phyloP scores from a whole-genome alignment of 2,113 vertebrate genomes.

The Podarcis muralis region DNA sequence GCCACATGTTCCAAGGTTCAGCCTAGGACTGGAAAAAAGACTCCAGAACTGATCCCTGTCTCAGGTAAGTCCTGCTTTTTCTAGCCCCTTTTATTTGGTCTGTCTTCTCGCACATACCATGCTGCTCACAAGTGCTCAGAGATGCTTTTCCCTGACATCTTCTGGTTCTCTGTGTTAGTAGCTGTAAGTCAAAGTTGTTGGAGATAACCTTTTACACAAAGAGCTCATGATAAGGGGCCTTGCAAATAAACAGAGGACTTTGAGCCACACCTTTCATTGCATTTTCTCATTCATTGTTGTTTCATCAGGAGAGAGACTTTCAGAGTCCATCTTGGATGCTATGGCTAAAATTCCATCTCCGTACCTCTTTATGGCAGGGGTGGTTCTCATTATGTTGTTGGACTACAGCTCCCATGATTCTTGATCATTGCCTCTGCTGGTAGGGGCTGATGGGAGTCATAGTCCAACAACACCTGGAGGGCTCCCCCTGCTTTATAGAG shows the following conservation, averaged over 20 bases:
- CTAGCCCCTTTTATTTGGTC: background rate
- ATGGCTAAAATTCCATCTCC: background rate
- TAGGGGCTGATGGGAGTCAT: background rate
- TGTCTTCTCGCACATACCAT: background rate
- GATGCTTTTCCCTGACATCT: background rate
- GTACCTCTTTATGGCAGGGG: background rate
- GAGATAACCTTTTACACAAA: background rate
- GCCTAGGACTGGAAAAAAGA: background rate
- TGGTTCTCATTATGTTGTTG: background rate
- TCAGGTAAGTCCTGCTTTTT: background rate
- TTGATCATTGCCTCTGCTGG: background rate
- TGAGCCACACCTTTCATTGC: background rate
- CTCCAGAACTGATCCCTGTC: background rate
- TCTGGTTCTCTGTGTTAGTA: background rate
- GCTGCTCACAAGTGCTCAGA: background rate
- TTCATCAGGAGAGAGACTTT: background rate
- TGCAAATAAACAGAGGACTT: background rate
- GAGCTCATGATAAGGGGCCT: background rate
- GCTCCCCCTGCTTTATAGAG: background rate
- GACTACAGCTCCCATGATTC: background rate
- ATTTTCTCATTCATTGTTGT: background rate
- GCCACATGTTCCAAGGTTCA: background rate
- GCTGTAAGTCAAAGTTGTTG: background rate
- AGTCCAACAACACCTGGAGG: no score
- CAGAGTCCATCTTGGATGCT: background rate